Percentiles rank a stretch among this genome's conserved stretches.
Evolutionary conservation across 2,888 invertebrate genomes (phyloP).

Genomic region (Agrochola lota): DNA sequence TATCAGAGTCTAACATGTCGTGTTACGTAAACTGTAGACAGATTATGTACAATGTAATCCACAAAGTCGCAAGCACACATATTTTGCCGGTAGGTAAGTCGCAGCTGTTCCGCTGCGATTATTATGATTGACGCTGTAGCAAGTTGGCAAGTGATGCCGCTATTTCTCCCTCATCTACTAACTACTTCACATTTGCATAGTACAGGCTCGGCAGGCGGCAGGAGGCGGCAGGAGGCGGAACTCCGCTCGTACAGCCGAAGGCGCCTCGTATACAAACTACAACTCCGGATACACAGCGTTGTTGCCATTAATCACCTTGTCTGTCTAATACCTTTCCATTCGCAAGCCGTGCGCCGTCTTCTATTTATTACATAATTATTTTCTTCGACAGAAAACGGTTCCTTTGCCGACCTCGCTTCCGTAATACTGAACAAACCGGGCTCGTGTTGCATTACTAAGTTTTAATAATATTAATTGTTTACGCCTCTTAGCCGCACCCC

Average conservation of each 20-base stretch:
- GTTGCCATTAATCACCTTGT: slow-evolving; percentile 88
- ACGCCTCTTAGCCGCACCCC: slow-evolving; percentile 84
- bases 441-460: slow-evolving; percentile 83
- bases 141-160: slow-evolving; percentile 83
- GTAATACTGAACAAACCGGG: slow-evolving; percentile 80
- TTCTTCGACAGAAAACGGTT: slow-evolving; percentile 84
- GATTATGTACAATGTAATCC: slow-evolving; percentile 48
- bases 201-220: slow-evolving; percentile 72
- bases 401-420: slow-evolving; percentile 76
- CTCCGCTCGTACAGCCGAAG: slow-evolving; percentile 60
- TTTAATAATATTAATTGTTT: slow-evolving; percentile 88
- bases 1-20: slow-evolving; percentile 41
- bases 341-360: slow-evolving; percentile 83
- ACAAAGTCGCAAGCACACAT: slow-evolving; percentile 49
- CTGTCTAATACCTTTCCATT: slow-evolving; percentile 89
- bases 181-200: slow-evolving; percentile 87
- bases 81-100: slow-evolving; percentile 69
- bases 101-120: slow-evolving; percentile 78
- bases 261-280: slow-evolving; percentile 74
- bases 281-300: slow-evolving; percentile 78
- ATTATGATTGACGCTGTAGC: slow-evolving; percentile 83
- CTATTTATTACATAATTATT: slow-evolving; percentile 89
- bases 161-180: slow-evolving; percentile 81
- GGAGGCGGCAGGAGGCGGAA: slow-evolving; percentile 74
- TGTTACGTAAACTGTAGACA: slow-evolving; percentile 32